Percentiles rank a stretch among this genome's conserved stretches.
These are phyloP conservation scores for Fissipunctia ypsillon DNA, from an alignment of 2,888 invertebrate species.

Conservation along the genomic window DNA sequence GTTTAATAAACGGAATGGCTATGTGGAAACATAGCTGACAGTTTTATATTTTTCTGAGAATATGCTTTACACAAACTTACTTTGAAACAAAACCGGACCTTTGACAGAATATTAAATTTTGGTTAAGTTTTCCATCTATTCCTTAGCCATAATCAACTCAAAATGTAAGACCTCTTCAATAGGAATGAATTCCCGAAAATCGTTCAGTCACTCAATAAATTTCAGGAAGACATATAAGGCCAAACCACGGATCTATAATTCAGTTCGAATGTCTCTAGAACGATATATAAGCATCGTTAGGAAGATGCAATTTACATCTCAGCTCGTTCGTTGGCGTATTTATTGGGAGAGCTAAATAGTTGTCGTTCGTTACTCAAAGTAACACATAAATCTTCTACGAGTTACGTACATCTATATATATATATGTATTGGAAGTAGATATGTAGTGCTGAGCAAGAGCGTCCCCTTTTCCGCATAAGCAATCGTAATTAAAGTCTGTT, in stretches of 20 bases:
- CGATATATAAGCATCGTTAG: slow-evolving; percentile 61
- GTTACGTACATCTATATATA: slow-evolving; percentile 14
- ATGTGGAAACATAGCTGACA: neutral
- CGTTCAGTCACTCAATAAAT: slow-evolving; percentile 41
- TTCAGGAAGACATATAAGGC: slow-evolving; percentile 34
- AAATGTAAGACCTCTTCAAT: neutral
- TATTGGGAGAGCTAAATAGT: slow-evolving; percentile 59
- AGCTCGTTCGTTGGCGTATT: slow-evolving; percentile 61
- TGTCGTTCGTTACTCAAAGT: slow-evolving; percentile 58
- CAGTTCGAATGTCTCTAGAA: slow-evolving; percentile 50
- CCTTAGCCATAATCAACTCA: neutral
- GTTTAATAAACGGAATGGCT: neutral
- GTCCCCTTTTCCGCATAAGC: neutral
- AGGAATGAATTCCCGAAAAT: slow-evolving; percentile 8
- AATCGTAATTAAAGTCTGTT: neutral
- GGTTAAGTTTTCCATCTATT: too few relatives aligned
- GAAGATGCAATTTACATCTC: slow-evolving; percentile 66
- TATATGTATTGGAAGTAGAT: slow-evolving; percentile 19
- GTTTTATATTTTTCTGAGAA: neutral
- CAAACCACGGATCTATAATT: slow-evolving; percentile 62
- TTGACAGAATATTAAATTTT: neutral
- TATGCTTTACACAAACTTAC: neutral
- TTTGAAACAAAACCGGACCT: neutral
- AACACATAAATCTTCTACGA: slow-evolving; percentile 57
- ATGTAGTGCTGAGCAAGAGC: neutral